A percentile compares a stretch with the other conserved stretches of the same genome.
Evolutionary conservation across 2,888 invertebrate species (phyloP).

Genomic region (Polyploca ridens): DNA sequence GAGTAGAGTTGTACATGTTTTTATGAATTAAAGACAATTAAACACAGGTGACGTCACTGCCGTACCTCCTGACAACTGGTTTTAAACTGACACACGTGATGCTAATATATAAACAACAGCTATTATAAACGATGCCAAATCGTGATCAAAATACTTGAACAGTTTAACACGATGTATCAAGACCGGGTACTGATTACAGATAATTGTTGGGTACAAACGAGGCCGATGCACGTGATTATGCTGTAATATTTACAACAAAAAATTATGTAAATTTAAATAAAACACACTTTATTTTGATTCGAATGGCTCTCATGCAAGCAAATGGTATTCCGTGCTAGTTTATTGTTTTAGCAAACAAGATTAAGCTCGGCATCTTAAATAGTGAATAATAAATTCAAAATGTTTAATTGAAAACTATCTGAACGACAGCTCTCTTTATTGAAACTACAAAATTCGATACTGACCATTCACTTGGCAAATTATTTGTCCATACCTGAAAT

Average conservation of each 20-base stretch:
- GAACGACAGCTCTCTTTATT: background rate
- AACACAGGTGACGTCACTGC: background rate
- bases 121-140: conserved; percentile 4
- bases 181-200: background rate
- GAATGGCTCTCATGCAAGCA: background rate
- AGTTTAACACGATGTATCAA: background rate
- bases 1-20: background rate
- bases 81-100: background rate
- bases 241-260: no score
- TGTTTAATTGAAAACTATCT: no score
- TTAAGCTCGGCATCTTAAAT: background rate
- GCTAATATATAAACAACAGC: background rate
- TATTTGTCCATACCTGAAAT: conserved; percentile 7
- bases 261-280: no score
- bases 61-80: conserved; percentile 8
- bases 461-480: background rate
- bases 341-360: background rate
- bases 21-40: conserved; percentile 9
- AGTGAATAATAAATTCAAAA: background rate
- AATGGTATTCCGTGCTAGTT: background rate
- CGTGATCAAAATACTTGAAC: background rate
- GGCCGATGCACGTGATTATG: background rate
- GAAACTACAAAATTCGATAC: background rate
- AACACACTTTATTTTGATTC: no score
- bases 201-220: background rate